Conservation (phyloP, 2,888 invertebrate genomes). For the Choristoneura rosaceana region DNA sequence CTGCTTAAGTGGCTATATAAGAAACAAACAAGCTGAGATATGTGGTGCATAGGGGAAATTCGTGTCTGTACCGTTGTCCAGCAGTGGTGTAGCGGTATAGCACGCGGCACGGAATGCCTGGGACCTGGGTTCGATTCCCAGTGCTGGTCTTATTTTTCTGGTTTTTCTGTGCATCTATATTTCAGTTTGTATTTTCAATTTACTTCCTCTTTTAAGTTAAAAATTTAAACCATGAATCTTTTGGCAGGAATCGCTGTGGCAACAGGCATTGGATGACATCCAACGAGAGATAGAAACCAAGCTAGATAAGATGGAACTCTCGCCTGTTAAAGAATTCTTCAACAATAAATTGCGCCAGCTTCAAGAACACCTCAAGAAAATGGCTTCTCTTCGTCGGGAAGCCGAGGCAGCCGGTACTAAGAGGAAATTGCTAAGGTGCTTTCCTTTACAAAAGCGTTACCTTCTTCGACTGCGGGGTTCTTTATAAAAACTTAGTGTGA, state of each 20-base stretch:
- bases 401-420: slow-evolving; percentile 91
- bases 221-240: not conserved
- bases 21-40: too few species aligned
- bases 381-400: slow-evolving; percentile 85
- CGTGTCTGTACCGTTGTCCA: too few species aligned
- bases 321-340: slow-evolving; percentile 88
- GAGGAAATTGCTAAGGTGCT: slow-evolving; percentile 86
- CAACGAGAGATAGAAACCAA: slow-evolving; percentile 88
- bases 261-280: slow-evolving; percentile 88
- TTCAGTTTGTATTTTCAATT: too few species aligned
- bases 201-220: not conserved
- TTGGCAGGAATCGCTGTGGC: slow-evolving; percentile 86
- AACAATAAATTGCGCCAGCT: slow-evolving; percentile 85
- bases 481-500: slow-evolving; percentile 9
- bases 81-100: too few species aligned
- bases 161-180: too few species aligned
- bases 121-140: too few species aligned
- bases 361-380: slow-evolving; percentile 86
- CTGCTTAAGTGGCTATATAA: too few species aligned
- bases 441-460: slow-evolving; percentile 20
- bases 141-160: too few species aligned
- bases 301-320: slow-evolving; percentile 87
- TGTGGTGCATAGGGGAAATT: too few species aligned
- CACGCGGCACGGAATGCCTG: too few species aligned
- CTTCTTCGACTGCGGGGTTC: not conserved